Base-by-base conservation (phyloP, 2,888 invertebrate species). In the Byasa hedistus region DNA sequence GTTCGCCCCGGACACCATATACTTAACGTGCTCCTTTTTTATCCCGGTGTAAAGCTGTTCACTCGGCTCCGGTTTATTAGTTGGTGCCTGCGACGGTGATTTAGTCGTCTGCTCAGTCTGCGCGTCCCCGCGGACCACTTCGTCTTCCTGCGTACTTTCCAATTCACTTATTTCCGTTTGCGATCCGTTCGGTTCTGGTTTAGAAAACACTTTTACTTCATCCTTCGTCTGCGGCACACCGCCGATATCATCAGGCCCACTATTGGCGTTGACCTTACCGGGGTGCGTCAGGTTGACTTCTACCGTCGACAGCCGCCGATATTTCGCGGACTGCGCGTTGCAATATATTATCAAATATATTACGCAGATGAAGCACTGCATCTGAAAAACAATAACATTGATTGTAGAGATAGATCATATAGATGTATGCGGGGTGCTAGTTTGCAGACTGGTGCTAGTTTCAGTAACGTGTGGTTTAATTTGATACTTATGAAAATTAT, bases 281-380 rank as follows among this genome's bases (percentile, higher is more conserved):
- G 55, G n/a, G 0, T 19, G 0, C 10, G 39, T 39, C 19, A 15
- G 12, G 19, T 23, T 61, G 23, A 15, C 36, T 55, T 22, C 24
- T 4, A n/a, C 0, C 36, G 55, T 12, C 19, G 76, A 57, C 19
- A 76, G 65, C 69, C 81, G 80, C 57, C 78, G 77, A 60, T 78
- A 75, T 64, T 73, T 79, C 2, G 79, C 76, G 51, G 87, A 89
- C 54, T 79, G 82, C 3, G 85, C 85, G 66, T 80, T 81, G 70
- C 84, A 85, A 21, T 86, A 71, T 67, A 89, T 83, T 65, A 91
- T 80, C 79, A 90, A 81, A 68, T 89, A 89, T 54, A 84, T 86
- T 54, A 90, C 82, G 70, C 91, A 91, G 67, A 89, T 84, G 77
- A 83, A 90, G 72, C 90, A 89, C 73, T 89, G 87, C 91, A 91